A percentile compares a stretch with the other conserved stretches of the same genome.
These are phyloP conservation scores for Pogonocherus hispidulus DNA, from an alignment of 2,888 invertebrate species.

Conservation along the genomic window DNA sequence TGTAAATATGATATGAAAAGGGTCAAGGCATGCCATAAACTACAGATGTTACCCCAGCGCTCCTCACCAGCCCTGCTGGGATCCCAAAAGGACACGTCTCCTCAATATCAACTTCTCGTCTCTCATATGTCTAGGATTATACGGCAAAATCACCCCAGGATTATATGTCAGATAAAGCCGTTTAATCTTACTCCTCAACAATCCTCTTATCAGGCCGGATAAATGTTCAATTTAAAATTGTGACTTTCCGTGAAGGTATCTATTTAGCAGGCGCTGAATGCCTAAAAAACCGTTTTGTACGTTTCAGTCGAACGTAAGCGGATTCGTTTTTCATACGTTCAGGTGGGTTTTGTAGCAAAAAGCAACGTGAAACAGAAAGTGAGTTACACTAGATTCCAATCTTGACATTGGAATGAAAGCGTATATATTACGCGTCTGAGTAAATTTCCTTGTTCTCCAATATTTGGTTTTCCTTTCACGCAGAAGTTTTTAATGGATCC, in stretches of 20 bases:
- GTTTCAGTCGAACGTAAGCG: slow-evolving; percentile 1
- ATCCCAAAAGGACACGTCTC: slow-evolving; percentile 12
- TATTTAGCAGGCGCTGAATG: slow-evolving; percentile 20
- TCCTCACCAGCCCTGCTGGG: background rate
- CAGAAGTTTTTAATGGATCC: background rate
- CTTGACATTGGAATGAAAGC: slow-evolving; percentile 4
- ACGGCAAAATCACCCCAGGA: slow-evolving; percentile 20
- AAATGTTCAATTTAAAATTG: slow-evolving; percentile 34
- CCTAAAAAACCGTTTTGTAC: slow-evolving; percentile 9
- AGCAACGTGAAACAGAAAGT: slow-evolving; percentile 11
- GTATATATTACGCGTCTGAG: background rate
- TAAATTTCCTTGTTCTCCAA: background rate
- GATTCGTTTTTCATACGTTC: slow-evolving; percentile 6
- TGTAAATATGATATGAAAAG: slow-evolving; percentile 39
- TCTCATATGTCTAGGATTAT: slow-evolving; percentile 29
- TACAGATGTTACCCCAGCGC: slow-evolving; percentile 27
- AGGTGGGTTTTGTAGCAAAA: slow-evolving; percentile 6
- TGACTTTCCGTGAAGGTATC: slow-evolving; percentile 30
- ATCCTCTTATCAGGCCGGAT: slow-evolving; percentile 31
- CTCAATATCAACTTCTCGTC: slow-evolving; percentile 31
- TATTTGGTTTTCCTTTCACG: background rate
- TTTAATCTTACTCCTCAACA: slow-evolving; percentile 30
- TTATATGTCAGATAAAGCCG: slow-evolving; percentile 28
- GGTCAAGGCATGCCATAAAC: slow-evolving; percentile 31
- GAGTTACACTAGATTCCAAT: slow-evolving; percentile 20